Base-by-base conservation (phyloP, 1,140 invertebrate genomes). In the Achroia grisella region DNA sequence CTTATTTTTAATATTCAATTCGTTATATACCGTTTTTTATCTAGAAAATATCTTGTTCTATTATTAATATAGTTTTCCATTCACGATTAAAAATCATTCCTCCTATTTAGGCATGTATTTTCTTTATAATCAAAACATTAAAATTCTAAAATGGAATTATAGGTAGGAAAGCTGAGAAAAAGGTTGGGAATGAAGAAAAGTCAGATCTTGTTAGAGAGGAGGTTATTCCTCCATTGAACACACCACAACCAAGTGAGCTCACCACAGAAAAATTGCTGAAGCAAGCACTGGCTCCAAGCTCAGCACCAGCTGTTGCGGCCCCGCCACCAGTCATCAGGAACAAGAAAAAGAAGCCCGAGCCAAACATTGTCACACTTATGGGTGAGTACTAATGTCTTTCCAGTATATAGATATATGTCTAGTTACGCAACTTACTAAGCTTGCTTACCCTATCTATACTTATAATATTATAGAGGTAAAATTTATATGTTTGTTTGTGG, bases 271-370 rank as follows among this genome's bases (percentile, higher is more conserved):
- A 86, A 42, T 51, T 86, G 9, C 62, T 86, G 43, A 74, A 74
- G 50, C 74, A 85, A 30, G 72, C 75, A 1, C 44, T 68, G 12
- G 48, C 47, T 2, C 39, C 55, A 27, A 42, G 44, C 13, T 34
- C 54, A 28, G 39, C 59, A 6, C 45, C 39, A 2, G 14, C 60
- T 6, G 48, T 64, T 10, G 48, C 61, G 9, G 35, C 62, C 6
- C 70, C 77, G 1, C 67, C 69, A 1, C 64, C 66, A 34, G 54
- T 67, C 33, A 55, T 65, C 37, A 88, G 86, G 57, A 72, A 71
- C 57, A 87, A 86, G 76, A 87, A 88, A 62, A 87, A 87, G 49
- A 71, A 84, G 36, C 28, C 71, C 0, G 81, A 86, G 27, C 69
- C 79, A 5, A 84, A 87, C 51, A 77, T 87, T 14, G 72, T 87